phyloP scores from a whole-genome alignment of 2,797 vertebrate species.

The Xyrichtys novacula region DNA sequence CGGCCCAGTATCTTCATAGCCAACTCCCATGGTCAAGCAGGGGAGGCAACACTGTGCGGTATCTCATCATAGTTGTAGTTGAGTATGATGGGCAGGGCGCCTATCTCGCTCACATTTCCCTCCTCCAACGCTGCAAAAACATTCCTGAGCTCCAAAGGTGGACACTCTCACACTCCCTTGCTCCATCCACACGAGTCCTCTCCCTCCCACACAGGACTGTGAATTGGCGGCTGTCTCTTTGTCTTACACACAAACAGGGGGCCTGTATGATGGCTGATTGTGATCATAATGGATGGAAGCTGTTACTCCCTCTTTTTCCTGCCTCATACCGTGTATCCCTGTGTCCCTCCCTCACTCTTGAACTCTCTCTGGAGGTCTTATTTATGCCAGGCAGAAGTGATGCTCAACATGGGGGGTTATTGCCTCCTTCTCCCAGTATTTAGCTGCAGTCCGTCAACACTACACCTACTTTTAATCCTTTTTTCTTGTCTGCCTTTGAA shows the following conservation, averaged over 20 bases:
- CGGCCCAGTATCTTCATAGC: conserved; percentile 44
- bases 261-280: conserved; percentile 68
- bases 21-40: conserved; percentile 34
- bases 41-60: conserved; percentile 27
- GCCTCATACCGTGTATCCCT: conserved; percentile 44
- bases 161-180: conserved; percentile 66
- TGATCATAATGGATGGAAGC: conserved; percentile 70
- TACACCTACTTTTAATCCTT: conserved; percentile 14
- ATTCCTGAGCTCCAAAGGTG: conserved; percentile 72
- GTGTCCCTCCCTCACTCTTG: conserved; percentile 29
- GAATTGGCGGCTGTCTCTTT: conserved; percentile 35
- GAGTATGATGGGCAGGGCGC: conserved; percentile 44
- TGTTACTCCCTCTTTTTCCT: conserved; percentile 60
- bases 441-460: conserved; percentile 9
- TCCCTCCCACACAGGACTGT: conserved; percentile 48
- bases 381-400: conserved; percentile 42
- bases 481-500: conserved; percentile 50
- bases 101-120: conserved; percentile 51
- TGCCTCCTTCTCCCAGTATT: conserved; percentile 27
- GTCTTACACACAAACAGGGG: conserved; percentile 15
- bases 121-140: conserved; percentile 69
- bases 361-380: conserved; percentile 27
- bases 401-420: conserved; percentile 13
- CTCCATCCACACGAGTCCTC: conserved; percentile 32
- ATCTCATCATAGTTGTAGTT: conserved; percentile 20